Percentiles rank a stretch among this genome's conserved stretches.
These are phyloP conservation scores for Ptychodera flava DNA, from an alignment of 35 echinoderm and acorn worm genomes.

Conservation along the genomic window DNA sequence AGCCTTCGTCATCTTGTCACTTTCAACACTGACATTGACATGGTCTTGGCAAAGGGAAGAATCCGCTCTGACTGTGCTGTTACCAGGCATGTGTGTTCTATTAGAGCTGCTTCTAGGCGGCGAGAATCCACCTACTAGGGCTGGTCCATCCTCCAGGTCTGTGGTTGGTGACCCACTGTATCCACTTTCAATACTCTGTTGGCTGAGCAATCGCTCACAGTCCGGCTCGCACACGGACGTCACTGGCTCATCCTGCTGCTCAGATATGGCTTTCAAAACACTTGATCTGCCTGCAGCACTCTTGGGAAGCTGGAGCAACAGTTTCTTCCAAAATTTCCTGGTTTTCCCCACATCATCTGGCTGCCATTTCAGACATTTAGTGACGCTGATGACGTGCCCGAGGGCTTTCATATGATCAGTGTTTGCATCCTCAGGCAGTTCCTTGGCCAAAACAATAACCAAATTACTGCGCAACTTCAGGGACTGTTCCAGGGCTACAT, in stretches of 20 bases:
- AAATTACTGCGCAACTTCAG: neutral
- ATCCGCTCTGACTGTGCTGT: neutral
- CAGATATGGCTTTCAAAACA: neutral
- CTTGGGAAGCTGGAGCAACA: neutral
- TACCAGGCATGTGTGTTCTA: neutral
- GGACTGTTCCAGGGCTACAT: neutral
- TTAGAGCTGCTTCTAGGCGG: neutral
- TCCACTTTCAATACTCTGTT: neutral
- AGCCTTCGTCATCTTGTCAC: neutral
- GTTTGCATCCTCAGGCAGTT: neutral
- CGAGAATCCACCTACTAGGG: no score
- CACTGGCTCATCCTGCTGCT: neutral
- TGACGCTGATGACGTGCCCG: neutral
- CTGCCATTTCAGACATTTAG: neutral
- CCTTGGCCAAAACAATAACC: neutral
- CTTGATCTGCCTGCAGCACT: neutral
- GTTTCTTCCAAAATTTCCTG: neutral
- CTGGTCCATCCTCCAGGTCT: neutral
- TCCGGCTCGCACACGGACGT: neutral
- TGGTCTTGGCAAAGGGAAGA: no score
- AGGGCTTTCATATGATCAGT: neutral
- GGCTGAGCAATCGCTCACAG: neutral
- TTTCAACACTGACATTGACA: neutral
- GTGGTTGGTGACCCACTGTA: neutral
- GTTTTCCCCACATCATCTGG: neutral